Conservation (phyloP, 2,797 vertebrate genomes). For the Megaceryle alcyon region DNA sequence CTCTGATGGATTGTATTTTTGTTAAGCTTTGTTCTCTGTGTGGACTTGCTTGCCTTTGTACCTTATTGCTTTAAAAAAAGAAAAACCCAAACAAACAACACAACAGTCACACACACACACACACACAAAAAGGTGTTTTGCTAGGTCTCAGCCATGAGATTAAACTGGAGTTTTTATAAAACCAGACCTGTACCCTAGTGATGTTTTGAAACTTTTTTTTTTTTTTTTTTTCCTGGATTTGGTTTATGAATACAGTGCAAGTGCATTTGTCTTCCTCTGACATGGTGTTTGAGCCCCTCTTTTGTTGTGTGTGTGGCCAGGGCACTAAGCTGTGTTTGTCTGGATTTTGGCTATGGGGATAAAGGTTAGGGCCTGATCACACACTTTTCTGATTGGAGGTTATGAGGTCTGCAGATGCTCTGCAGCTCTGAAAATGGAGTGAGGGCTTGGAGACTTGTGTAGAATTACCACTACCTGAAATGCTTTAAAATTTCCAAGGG, state of each 20-base stretch:
- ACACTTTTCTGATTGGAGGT: neutral
- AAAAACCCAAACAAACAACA: neutral
- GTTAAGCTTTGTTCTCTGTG: conserved; percentile 28
- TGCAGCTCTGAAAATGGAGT: neutral
- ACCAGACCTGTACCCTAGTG: conserved; percentile 50
- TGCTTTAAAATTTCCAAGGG: neutral
- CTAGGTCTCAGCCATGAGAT: conserved; percentile 72
- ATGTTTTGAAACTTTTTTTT: conserved; percentile 12
- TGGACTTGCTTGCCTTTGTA: conserved; percentile 49
- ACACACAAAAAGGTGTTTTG: conserved; percentile 2
- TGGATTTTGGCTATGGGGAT: neutral
- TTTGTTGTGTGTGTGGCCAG: neutral
- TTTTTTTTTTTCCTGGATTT: neutral
- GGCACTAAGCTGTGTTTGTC: neutral
- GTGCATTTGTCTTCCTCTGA: neutral
- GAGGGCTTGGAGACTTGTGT: neutral
- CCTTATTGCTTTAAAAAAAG: neutral
- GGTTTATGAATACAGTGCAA: neutral
- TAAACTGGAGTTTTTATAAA: conserved; percentile 77
- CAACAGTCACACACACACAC: neutral
- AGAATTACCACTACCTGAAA: neutral
- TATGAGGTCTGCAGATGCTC: neutral
- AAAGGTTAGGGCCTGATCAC: neutral
- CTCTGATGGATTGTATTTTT: conserved; percentile 24
- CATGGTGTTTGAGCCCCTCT: neutral